Conservation (phyloP, 2,888 invertebrate genomes). For the Coelinius sp. region DNA sequence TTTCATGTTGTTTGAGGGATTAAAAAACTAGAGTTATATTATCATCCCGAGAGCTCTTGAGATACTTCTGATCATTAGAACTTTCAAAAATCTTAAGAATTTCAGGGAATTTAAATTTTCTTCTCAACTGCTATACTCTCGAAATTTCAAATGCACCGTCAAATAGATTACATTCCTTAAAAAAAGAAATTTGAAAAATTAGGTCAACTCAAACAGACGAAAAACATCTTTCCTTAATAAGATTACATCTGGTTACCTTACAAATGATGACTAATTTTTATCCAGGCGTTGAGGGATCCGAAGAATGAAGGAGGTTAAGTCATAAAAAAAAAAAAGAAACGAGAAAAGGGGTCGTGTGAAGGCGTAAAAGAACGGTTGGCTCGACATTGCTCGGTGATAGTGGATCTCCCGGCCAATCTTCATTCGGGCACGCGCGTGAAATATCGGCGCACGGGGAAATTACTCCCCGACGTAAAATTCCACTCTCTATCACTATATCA, state of each 20-base stretch:
- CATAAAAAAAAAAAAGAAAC: conserved; percentile 37
- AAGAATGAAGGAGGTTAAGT: conserved; percentile 21
- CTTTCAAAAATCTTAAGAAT: neutral
- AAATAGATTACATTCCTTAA: neutral
- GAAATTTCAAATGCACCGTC: neutral
- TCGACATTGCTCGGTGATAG: conserved; percentile 27
- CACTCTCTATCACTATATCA: conserved; percentile 44
- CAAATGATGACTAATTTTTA: conserved; percentile 32
- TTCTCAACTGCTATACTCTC: no score
- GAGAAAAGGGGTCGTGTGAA: conserved; percentile 33
- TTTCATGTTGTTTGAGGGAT: neutral
- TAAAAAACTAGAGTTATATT: neutral
- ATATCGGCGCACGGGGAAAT: conserved; percentile 66
- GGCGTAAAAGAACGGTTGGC: conserved; percentile 28
- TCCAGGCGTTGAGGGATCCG: neutral
- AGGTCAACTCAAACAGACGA: neutral
- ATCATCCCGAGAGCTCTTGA: neutral
- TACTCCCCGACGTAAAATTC: conserved; percentile 66
- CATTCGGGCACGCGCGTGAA: conserved; percentile 64
- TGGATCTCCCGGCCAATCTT: conserved; percentile 61
- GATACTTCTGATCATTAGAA: neutral
- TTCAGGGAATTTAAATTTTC: neutral
- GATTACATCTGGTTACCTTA: conserved; percentile 24
- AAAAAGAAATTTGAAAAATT: neutral
- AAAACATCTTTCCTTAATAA: neutral